Evolutionary conservation across 2,113 vertebrate genomes (phyloP), one percentile per base, ranked within the genome.

Genomic region (Gila orcuttii): DNA sequence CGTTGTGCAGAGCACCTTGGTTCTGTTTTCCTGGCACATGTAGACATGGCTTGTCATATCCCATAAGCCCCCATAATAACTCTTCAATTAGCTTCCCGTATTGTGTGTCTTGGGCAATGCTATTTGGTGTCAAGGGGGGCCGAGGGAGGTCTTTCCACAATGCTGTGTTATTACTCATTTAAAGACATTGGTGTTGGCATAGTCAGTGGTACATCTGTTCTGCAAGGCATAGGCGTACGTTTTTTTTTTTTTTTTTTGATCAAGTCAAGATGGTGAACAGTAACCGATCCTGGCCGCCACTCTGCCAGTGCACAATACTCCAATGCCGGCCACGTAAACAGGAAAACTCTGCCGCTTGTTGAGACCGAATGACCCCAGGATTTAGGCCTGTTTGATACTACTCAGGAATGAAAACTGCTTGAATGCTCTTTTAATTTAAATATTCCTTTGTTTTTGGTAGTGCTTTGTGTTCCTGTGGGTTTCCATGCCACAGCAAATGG

Each of bases 191-290:
- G 64, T 77, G 62, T 69, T 76, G 84, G 85, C 57, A 74, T 85
- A 23, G 79, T 79, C 64, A 15, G 62, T 68, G 80, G 74, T 76
- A 33, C 83, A 86, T 87, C 79, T 87, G 88, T 79, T 87, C 12
- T 66, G 57, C 33, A 50, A 42, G 31, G 62, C 36, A 69, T 28
- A 88, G 75, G 57, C 33, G 42, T 23, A 66, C 23, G 36, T 11
- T 78, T 57, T 78, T 57, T 78, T 10, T 39, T 83, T 7, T 10
- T 84, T 31, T 39, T 60, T 87, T 85, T 86, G 89, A 92, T 93
- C 86, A 83, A 91, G 88, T 93, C 88, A 92, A 89, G 92, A 90
- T 89, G 88, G 39, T 87, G 81, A 84, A 87, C 89, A 83, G 92
- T 83, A 92, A 91, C 87, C 62, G 87, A 93, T 92, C 90, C 79